These are phyloP conservation scores for Buathra laborator DNA, from an alignment of 2,888 invertebrate species.

Conservation along the genomic window DNA sequence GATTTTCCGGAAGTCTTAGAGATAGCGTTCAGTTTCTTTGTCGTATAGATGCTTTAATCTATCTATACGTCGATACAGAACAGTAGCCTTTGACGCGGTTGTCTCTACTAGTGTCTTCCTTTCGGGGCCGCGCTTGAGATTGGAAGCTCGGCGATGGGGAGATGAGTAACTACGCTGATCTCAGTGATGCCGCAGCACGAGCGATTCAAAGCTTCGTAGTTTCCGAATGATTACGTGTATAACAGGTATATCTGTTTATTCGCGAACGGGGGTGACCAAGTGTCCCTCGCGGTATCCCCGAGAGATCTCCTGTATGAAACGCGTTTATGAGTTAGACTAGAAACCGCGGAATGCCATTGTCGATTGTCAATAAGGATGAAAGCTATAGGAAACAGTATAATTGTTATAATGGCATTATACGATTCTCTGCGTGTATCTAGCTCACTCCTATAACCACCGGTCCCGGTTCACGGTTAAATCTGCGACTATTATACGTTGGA, in stretches of 20 bases:
- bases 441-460: too few relatives aligned
- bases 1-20: not conserved
- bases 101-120: slow-evolving; percentile 21
- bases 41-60: slow-evolving; percentile 28
- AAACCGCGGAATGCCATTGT: slow-evolving; percentile 27
- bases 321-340: slow-evolving; percentile 2
- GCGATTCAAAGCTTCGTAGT: slow-evolving; percentile 14
- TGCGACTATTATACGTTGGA: not conserved
- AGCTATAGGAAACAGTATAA: not conserved
- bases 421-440: not conserved
- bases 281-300: slow-evolving; percentile 2
- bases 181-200: slow-evolving; percentile 1
- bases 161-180: not conserved
- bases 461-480: too few relatives aligned
- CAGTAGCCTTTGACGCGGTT: slow-evolving; percentile 7
- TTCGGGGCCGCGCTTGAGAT: not conserved
- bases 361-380: slow-evolving; percentile 10
- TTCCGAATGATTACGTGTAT: slow-evolving; percentile 10
- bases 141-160: slow-evolving; percentile 20
- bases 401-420: not conserved
- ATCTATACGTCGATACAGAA: slow-evolving; percentile 11
- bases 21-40: not conserved
- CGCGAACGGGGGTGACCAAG: not conserved
- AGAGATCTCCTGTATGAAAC: slow-evolving; percentile 18
- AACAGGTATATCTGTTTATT: slow-evolving; percentile 29